phyloP scores from a whole-genome alignment of 2,797 vertebrate species.

The Argentina silus region DNA sequence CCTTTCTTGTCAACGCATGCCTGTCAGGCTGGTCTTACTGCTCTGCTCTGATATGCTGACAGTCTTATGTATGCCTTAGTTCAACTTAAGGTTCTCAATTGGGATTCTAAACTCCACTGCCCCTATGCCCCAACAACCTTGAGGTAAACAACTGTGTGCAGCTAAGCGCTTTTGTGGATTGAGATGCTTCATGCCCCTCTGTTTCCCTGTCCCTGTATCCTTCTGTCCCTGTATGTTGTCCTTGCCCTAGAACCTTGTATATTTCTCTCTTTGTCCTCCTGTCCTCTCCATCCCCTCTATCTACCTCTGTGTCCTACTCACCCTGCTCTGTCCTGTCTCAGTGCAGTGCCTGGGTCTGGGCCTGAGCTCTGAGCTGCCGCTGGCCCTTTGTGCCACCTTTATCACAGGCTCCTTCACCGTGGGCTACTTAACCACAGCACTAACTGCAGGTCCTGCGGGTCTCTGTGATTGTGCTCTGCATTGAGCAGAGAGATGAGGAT shows the following conservation, averaged over 20 bases:
- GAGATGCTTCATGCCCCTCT: background rate
- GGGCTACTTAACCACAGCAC: constrained; percentile 76
- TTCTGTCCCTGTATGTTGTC: background rate
- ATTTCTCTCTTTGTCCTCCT: background rate
- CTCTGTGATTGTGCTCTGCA: constrained; percentile 78
- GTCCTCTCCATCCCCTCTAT: constrained; percentile 39
- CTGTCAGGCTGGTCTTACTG: constrained; percentile 58
- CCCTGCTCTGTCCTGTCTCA: constrained; percentile 60
- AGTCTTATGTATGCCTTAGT: background rate
- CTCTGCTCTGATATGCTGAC: constrained; percentile 13
- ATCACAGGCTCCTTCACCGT: constrained; percentile 75
- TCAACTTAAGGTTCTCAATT: constrained; percentile 19
- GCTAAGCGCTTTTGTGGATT: background rate
- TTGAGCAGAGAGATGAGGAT: constrained; percentile 80
- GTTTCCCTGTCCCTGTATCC: background rate
- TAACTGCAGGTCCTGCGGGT: constrained; percentile 78
- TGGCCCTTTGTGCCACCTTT: constrained; percentile 77
- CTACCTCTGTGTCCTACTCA: constrained; percentile 40
- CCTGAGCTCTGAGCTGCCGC: constrained; percentile 56
- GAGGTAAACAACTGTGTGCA: background rate
- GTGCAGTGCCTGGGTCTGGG: constrained; percentile 44
- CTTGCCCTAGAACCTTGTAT: background rate
- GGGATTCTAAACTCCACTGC: constrained; percentile 14
- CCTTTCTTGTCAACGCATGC: constrained; percentile 35
- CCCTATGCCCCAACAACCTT: background rate